These are phyloP conservation scores for Callionymus lyra DNA, from an alignment of 2,113 vertebrate genomes.

Conservation along the genomic window DNA sequence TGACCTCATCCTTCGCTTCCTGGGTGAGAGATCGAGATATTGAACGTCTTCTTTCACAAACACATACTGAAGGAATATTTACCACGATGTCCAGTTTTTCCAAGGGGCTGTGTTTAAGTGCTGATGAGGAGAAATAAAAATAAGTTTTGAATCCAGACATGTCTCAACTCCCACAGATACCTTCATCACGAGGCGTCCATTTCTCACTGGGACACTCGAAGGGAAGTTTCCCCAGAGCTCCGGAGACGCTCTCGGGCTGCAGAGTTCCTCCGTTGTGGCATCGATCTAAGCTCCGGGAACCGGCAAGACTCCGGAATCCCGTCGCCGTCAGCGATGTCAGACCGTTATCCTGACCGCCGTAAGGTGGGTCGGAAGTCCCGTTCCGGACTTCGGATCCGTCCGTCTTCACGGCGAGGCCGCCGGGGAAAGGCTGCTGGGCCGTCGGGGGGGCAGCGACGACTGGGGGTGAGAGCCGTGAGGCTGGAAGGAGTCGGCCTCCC, in stretches of 20 bases:
- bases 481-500: constrained; percentile 69
- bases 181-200: constrained; percentile 39
- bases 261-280: constrained; percentile 19
- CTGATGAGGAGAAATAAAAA: constrained; percentile 57
- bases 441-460: constrained; percentile 15
- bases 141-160: too few species aligned
- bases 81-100: constrained; percentile 56
- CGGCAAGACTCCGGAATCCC: constrained; percentile 23
- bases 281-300: constrained; percentile 24
- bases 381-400: constrained; percentile 15
- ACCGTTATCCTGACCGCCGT: constrained; percentile 33
- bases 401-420: constrained; percentile 32
- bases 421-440: constrained; percentile 17
- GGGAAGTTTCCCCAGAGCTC: constrained; percentile 23
- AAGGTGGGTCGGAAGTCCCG: constrained; percentile 18
- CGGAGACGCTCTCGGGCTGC: constrained; percentile 14
- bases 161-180: constrained; percentile 25
- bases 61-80: too few species aligned
- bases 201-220: constrained; percentile 44
- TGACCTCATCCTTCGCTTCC: constrained; percentile 69
- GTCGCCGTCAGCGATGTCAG: constrained; percentile 22
- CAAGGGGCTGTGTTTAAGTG: constrained; percentile 70
- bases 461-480: constrained; percentile 29
- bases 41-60: too few species aligned
- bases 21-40: constrained; percentile 39